Base-by-base conservation (phyloP, 2,888 invertebrate species). In the Dryadula phaetusa region DNA sequence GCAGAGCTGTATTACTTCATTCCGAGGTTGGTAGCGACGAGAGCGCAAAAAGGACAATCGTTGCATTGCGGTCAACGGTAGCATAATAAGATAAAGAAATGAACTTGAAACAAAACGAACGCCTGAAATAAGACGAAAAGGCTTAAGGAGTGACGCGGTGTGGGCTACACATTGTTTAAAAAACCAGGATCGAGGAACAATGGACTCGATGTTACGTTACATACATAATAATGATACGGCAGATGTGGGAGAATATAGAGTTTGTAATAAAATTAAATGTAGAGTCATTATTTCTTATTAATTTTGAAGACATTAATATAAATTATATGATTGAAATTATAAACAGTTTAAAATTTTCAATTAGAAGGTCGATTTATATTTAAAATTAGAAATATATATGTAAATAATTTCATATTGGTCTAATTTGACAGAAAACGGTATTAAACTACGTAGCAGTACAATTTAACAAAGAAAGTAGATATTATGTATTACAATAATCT, bases 51-150 rank as follows among this genome's bases (percentile, higher is more conserved):
- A 91, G 85, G 82, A 84, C 79, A 82, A 82, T 78, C 82, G 81
- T 80, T 82, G 86, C 89, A 85, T 84, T 83, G 87, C 86, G 87
- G 85, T 85, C 86, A 89, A 90, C 91, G 90, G 92, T 91, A 92
- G 92, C 92, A 92, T 92, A 92, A 92, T 92, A 92, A 92, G 92
- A 91, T 92, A 92, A 92, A 92, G 87, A 90, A 91, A 83, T 86
- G 84, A 80, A 81, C 84, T 82, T 85, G 86, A 88, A 87, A 92
- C 90, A 90, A 92, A 91, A 92, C 90, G 85, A 88, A 86, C n/a
- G 86, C 85, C 84, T 88, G 86, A 86, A 92, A 91, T 90, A 91
- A 92, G 90, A 90, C 86, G 88, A 92, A 92, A 89, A 91, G 89
- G 88, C 85, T 86, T 87, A 85, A 83, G 84, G 85, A 87, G 90